A percentile compares a stretch with the other conserved stretches of the same genome.
Evolutionary conservation across 2,888 invertebrate species (phyloP).

Genomic region (Meta bourneti): DNA sequence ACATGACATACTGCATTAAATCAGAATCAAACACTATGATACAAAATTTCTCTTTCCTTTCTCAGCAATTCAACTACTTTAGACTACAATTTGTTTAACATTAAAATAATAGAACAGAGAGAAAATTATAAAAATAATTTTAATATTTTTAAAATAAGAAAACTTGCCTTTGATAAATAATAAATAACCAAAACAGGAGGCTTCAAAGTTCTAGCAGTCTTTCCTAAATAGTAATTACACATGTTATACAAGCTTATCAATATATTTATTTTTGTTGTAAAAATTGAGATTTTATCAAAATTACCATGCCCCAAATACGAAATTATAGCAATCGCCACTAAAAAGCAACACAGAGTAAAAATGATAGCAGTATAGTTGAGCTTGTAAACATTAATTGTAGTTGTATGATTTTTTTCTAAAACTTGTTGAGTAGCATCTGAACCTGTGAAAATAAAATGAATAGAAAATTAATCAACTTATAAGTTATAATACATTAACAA

Average conservation of each 20-base stretch:
- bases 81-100: too few species aligned
- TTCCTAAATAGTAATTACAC: background rate
- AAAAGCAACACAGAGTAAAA: conserved; percentile 15
- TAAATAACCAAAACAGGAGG: conserved; percentile 20
- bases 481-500: too few species aligned
- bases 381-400: conserved; percentile 44
- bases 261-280: background rate
- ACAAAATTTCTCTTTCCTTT: too few species aligned
- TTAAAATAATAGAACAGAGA: too few species aligned
- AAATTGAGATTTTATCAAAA: background rate
- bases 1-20: too few species aligned
- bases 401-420: background rate
- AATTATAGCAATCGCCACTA: conserved; percentile 6
- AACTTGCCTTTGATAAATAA: conserved; percentile 38
- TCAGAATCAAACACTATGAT: too few species aligned
- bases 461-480: background rate
- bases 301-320: conserved; percentile 14
- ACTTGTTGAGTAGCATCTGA: conserved; percentile 6
- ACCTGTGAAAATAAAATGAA: background rate
- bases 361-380: conserved; percentile 27
- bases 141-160: too few species aligned
- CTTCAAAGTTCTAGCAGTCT: conserved; percentile 8
- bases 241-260: background rate
- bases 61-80: too few species aligned
- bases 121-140: too few species aligned